These are phyloP conservation scores for Nasua narica DNA, from an alignment of 2,797 vertebrate species.

Conservation along the genomic window DNA sequence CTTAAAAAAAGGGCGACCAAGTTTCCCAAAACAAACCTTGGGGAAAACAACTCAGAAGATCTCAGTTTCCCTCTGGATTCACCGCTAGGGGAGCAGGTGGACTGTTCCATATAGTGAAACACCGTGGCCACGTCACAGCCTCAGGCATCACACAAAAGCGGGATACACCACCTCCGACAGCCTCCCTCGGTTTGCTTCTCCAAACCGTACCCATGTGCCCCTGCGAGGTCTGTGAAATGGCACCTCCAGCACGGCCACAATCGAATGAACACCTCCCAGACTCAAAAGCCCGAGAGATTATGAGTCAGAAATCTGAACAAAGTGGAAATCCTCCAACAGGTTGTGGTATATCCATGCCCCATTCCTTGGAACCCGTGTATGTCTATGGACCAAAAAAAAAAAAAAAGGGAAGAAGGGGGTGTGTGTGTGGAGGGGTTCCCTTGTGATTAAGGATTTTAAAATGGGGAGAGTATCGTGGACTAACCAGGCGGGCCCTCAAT, in stretches of 20 bases:
- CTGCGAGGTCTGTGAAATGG: no score
- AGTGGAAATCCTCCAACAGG: background rate
- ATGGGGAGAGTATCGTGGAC: background rate
- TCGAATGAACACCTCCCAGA: background rate
- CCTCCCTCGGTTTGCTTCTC: background rate
- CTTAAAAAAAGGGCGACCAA: background rate
- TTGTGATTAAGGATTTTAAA: background rate
- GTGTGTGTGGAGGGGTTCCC: background rate
- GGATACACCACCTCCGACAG: no score
- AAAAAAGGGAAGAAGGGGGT: background rate
- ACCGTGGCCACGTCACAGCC: background rate
- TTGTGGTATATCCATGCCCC: background rate
- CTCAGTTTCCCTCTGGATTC: background rate
- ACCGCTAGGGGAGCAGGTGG: background rate
- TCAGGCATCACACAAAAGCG: background rate
- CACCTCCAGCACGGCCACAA: background rate
- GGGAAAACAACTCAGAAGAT: background rate
- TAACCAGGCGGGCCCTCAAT: background rate
- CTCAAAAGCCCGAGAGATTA: background rate
- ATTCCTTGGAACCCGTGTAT: background rate
- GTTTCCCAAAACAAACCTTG: background rate
- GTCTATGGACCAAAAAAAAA: background rate
- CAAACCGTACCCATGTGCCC: background rate
- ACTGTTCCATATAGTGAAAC: background rate
- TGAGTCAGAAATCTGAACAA: background rate